phyloP scores from a whole-genome alignment of 2,113 vertebrate genomes.

The Theropithecus gelada region DNA sequence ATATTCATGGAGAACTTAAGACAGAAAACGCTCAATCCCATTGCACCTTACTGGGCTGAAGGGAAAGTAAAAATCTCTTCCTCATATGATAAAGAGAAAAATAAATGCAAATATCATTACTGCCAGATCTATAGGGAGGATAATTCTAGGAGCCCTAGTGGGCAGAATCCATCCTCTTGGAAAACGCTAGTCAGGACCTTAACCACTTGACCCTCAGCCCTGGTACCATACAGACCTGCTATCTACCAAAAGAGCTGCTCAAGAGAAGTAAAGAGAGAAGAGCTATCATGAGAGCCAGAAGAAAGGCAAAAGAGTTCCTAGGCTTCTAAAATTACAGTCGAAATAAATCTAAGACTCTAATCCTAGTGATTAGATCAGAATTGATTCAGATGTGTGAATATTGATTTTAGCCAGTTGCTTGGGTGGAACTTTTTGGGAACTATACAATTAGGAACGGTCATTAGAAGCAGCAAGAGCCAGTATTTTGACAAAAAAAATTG shows the following conservation, averaged over 20 bases:
- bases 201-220: not conserved
- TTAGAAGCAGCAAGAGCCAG: not conserved
- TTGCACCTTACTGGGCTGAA: not conserved
- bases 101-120: constrained; percentile 1
- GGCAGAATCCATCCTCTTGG: not conserved
- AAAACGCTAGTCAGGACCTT: not conserved
- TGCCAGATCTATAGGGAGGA: not conserved
- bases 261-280: not conserved
- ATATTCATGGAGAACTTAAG: not conserved
- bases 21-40: not conserved
- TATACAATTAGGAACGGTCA: not conserved
- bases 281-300: not conserved
- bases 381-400: not conserved
- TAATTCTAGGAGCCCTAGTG: not conserved
- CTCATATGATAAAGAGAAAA: not conserved
- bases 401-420: not conserved
- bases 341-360: not conserved
- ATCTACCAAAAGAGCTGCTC: not conserved
- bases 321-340: not conserved
- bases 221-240: not conserved
- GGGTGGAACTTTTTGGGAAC: not conserved
- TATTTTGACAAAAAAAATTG: not conserved
- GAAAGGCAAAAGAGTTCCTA: not conserved
- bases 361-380: not conserved
- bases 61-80: not conserved